Evolutionary conservation across 2,797 vertebrate genomes (phyloP).

Genomic region (Galago senegalensis): DNA sequence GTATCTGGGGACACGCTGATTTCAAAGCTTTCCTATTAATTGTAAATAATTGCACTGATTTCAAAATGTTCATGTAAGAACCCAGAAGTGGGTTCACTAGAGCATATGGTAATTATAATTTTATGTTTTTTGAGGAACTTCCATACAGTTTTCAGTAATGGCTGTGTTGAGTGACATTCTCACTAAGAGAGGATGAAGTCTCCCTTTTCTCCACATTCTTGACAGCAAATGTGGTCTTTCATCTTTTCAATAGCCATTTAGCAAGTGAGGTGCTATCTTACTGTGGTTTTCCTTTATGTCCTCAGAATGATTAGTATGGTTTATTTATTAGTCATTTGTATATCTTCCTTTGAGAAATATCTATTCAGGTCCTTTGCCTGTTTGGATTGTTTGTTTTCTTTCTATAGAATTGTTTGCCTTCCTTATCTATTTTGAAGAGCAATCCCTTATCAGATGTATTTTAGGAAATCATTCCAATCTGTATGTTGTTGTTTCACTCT

Average conservation of each 20-base stretch:
- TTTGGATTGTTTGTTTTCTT: not conserved
- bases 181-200: not conserved
- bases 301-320: not conserved
- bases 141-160: not conserved
- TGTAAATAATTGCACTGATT: not conserved
- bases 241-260: not conserved
- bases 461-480: not conserved
- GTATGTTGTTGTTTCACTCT: not conserved
- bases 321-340: not conserved
- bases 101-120: not conserved
- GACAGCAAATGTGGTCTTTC: not conserved
- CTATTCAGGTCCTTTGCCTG: not conserved
- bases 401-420: not conserved
- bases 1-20: not conserved
- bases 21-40: not conserved
- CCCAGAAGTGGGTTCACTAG: not conserved
- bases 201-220: not conserved
- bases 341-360: not conserved
- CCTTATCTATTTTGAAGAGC: not conserved
- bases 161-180: too few relatives aligned
- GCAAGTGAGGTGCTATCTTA: not conserved
- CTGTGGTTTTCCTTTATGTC: not conserved
- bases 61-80: not conserved
- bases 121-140: not conserved
- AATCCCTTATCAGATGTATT: not conserved